Evolutionary conservation across 1,140 invertebrate genomes (phyloP), one percentile per base, ranked within the genome.

Genomic region (Drosophila equinoxialis): DNA sequence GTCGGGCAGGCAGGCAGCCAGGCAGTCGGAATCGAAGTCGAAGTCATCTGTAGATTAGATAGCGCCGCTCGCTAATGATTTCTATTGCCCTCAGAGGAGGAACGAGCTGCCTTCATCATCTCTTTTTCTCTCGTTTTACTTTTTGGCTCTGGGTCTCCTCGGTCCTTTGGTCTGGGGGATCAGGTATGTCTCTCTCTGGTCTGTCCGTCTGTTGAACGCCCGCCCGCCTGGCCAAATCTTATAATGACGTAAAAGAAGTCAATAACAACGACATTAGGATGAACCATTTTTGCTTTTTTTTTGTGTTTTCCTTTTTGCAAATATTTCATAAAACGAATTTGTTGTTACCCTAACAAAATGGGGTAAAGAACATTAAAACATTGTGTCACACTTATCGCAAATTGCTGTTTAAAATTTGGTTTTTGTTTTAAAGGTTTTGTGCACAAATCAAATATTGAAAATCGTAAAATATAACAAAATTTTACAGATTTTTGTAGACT

Each of bases 11-110:
- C 58, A 62, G 51, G 26, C 58, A 61, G 35, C 26, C 37, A 64
- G 39, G 42, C 17, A 45, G 51, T 35, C 42, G 26, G 51, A 39
- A 33, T 42, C 17, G 51, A n/a, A 33, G 51, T 14, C 26, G 26
- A 55, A 41, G 63, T 26, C 30, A 41, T 75, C 81, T 68, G 68
- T 81, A 86, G 83, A 87, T 86, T 86, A 86, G 83, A 86, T 87
- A 86, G 83, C 83, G 74, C 68, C 68, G 71, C 76, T 65, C 67
- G 83, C 79, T 87, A 86, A 86, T 86, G 83, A 86, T 87, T 86
- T 86, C 83, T 86, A 86, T 83, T 86, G 83, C 77, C 84, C 66
- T 74, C 60, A 65, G 26, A 62, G 58, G 65, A 72, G 77, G 51
- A 69, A 68, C 72, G 72, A 63, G 68, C n/a, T 71, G 75, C 62